Percentiles rank a stretch among this genome's conserved stretches.
Evolutionary conservation across 2,888 invertebrate species (phyloP).

Genomic region (Bembecia ichneumoniformis): DNA sequence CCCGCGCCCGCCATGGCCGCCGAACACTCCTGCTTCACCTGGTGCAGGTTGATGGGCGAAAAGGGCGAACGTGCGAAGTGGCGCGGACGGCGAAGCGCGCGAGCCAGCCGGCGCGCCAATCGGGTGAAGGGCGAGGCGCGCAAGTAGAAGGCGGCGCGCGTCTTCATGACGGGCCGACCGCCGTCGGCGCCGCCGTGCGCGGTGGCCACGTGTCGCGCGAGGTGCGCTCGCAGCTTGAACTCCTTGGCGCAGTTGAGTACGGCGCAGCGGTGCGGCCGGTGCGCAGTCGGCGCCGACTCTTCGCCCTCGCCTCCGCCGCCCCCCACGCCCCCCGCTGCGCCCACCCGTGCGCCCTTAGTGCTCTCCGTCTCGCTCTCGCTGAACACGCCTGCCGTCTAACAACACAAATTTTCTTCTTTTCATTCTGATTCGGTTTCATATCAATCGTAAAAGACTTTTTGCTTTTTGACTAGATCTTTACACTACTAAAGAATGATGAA

Average conservation of each 20-base stretch:
- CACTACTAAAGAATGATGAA: no score
- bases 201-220: constrained; percentile 93
- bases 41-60: constrained; percentile 81
- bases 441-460: no score
- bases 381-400: constrained; percentile 61
- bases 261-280: constrained; percentile 89
- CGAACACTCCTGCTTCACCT: constrained; percentile 89
- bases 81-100: constrained; percentile 83
- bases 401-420: no score
- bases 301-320: constrained; percentile 50
- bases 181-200: constrained; percentile 83
- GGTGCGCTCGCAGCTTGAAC: constrained; percentile 94
- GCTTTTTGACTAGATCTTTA: no score
- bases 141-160: constrained; percentile 95
- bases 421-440: no score
- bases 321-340: constrained; percentile 48
- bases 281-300: constrained; percentile 66
- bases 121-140: constrained; percentile 92
- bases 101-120: constrained; percentile 88
- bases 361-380: constrained; percentile 58
- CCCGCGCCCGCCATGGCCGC: constrained; percentile 72
- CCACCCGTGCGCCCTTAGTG: constrained; percentile 46
- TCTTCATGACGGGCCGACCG: constrained; percentile 95
- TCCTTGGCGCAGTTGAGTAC: constrained; percentile 94
- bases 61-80: constrained; percentile 92